Conservation (phyloP, 2,797 vertebrate species). For the Phoebastria nigripes region DNA sequence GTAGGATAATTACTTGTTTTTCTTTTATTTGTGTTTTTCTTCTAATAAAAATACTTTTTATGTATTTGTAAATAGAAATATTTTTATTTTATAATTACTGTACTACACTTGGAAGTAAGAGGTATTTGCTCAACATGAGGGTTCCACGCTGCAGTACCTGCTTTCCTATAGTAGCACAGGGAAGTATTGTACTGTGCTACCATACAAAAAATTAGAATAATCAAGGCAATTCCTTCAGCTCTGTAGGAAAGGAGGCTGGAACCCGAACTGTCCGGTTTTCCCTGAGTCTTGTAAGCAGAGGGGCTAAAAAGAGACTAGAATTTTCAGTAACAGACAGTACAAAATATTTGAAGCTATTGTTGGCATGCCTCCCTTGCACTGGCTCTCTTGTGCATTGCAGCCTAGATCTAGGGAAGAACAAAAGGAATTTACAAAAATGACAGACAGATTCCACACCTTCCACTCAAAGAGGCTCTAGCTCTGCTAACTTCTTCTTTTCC, state of each 20-base stretch:
- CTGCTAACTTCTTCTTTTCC: neutral
- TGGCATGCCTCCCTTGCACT: neutral
- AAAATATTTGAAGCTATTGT: neutral
- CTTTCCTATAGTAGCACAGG: neutral
- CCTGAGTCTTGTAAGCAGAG: neutral
- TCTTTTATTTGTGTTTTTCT: neutral
- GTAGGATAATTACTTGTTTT: neutral
- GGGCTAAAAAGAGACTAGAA: neutral
- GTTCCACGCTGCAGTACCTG: neutral
- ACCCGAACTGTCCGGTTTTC: neutral
- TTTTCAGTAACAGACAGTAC: neutral
- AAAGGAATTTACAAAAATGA: neutral
- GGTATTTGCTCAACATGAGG: accelerated
- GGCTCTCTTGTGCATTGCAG: neutral
- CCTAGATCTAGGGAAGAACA: neutral
- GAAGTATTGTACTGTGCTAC: neutral
- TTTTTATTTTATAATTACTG: neutral
- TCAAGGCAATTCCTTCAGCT: neutral
- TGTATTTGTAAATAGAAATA: neutral
- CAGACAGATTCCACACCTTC: neutral
- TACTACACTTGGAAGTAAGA: neutral
- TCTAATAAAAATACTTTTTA: neutral
- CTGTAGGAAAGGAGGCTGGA: neutral
- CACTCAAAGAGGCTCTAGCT: neutral
- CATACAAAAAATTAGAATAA: neutral